Conservation (phyloP, 2,888 invertebrate species). For the Limnephilus lunatus region DNA sequence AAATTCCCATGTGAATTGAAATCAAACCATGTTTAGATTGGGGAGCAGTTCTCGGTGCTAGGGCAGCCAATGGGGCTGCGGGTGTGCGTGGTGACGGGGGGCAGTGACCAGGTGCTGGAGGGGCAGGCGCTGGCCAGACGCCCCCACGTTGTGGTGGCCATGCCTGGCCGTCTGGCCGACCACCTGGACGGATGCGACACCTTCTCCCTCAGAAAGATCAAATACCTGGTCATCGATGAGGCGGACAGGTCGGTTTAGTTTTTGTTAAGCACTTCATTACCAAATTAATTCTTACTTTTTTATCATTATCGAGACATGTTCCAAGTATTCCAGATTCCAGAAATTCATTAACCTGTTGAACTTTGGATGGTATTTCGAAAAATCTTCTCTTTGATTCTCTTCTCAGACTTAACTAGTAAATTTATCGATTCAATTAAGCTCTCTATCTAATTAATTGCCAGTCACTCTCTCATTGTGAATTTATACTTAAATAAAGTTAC, state of each 20-base stretch:
- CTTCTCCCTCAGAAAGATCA: slow-evolving; percentile 86
- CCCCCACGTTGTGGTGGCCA: slow-evolving; percentile 97
- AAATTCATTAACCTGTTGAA: too few species aligned
- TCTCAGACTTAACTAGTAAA: too few species aligned
- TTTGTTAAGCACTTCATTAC: not conserved
- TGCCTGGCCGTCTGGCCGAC: slow-evolving; percentile 96
- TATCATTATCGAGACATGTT: too few species aligned
- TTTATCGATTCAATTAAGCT: too few species aligned
- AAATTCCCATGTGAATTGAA: too few species aligned
- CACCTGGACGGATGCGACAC: slow-evolving; percentile 93
- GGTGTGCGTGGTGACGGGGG: slow-evolving; percentile 94
- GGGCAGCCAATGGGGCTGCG: slow-evolving; percentile 92
- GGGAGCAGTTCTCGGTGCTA: slow-evolving; percentile 94
- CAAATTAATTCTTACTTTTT: too few species aligned
- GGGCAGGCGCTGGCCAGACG: slow-evolving; percentile 88
- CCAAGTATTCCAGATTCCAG: too few species aligned
- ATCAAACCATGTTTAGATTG: slow-evolving; percentile 88
- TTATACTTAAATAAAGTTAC: too few species aligned
- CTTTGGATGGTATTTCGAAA: too few species aligned
- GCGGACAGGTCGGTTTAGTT: slow-evolving; percentile 88
- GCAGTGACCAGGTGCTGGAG: slow-evolving; percentile 94
- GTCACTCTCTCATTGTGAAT: too few species aligned
- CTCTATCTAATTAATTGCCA: too few species aligned
- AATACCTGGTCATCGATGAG: slow-evolving; percentile 96
- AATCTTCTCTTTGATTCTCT: too few species aligned